Base-by-base conservation (phyloP, 2,113 vertebrate genomes). In the Strigops habroptila region DNA sequence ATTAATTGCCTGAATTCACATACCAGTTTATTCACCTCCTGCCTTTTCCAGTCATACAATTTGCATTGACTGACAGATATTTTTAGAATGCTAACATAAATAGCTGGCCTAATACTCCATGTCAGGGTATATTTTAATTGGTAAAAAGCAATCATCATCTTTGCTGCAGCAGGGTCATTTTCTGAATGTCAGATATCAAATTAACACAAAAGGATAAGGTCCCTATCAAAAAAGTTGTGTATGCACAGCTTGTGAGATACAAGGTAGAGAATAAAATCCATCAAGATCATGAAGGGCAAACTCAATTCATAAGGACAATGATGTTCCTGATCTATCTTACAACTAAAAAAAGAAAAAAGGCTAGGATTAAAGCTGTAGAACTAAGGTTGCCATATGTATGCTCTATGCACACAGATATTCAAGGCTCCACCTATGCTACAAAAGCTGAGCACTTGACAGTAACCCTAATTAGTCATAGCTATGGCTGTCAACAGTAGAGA, bases 1-100 rank as follows among this genome's bases (percentile, higher is more conserved):
- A 96, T 96, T 96, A 97, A 97, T 97, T 96, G 96, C 91, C 90
- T 94, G 92, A 78, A 93, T 97, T 92, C 93, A 82, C 65, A 46
- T 39, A 86, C 18, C 65, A 76, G 82, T 92, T 95, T 94, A 88
- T 97, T 93, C 88, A 89, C 88, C 64, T 87, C 41, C 59, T 93
- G 53, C 52, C 76, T 96, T 91, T 90, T 91, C 48, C 80, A 87
- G 84, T 91, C 71, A 57, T 51, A 86, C 80, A 63, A 95, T 97
- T 96, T 97, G 70, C 96, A 93, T 94, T 96, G 93, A 97, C 70
- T 95, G 96, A 94, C 94, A 96, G 78, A 82, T 81, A 89, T 81
- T 94, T 95, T 87, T 80, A 91, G 77, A 92, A 91, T 24, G 55
- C 85, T 84, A 94, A 91, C 91, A 93, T 64, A 90, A 96, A 92